Percentiles rank a stretch among this genome's conserved stretches.
Evolutionary conservation across 2,797 vertebrate species (phyloP).

Genomic region (Poeciliopsis gracilis): DNA sequence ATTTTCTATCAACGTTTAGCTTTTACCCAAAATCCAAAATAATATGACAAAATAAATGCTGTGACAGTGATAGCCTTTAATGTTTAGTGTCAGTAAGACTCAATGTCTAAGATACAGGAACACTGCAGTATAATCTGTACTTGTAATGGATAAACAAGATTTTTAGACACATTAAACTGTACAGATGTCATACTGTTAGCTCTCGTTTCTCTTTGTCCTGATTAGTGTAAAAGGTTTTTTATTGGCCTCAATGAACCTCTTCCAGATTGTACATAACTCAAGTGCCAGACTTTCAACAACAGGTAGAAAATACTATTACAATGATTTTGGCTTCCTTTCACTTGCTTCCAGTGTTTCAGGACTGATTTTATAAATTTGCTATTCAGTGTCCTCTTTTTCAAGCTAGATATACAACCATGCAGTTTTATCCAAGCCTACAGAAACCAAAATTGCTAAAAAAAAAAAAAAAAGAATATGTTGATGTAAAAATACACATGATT

Average conservation of each 20-base stretch:
- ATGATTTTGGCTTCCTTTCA: not conserved
- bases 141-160: not conserved
- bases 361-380: not conserved
- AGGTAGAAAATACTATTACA: not conserved
- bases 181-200: not conserved
- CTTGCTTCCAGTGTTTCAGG: not conserved
- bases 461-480: not conserved
- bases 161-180: not conserved
- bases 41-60: not conserved
- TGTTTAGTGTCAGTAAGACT: not conserved
- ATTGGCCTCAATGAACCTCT: not conserved
- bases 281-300: not conserved
- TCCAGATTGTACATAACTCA: not conserved
- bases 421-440: not conserved
- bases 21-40: not conserved
- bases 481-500: not conserved
- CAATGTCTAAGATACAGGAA: not conserved
- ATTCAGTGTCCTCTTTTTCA: not conserved
- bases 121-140: not conserved
- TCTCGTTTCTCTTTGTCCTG: not conserved
- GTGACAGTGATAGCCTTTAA: not conserved
- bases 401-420: not conserved
- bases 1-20: not conserved
- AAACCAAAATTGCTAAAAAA: too few relatives aligned
- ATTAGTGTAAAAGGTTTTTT: conserved; percentile 7